These are phyloP conservation scores for Thymelicus sylvestris DNA, from an alignment of 2,888 invertebrate species.

Conservation along the genomic window DNA sequence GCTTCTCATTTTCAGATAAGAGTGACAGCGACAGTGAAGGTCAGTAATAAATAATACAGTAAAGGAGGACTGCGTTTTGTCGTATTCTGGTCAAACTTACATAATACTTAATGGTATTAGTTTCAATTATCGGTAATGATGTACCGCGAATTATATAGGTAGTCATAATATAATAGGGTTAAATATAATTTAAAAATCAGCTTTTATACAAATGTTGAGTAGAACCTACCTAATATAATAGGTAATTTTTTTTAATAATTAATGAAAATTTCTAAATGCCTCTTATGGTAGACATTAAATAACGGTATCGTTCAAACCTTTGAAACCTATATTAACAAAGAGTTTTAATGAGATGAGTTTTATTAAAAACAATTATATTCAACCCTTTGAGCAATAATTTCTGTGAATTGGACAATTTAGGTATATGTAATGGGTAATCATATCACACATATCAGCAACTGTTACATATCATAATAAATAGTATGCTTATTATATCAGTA, in stretches of 20 bases:
- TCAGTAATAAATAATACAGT: slow-evolving; percentile 83
- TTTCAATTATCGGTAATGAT: slow-evolving; percentile 65
- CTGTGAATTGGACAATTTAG: slow-evolving; percentile 17
- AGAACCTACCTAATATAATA: too few relatives aligned
- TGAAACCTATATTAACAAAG: background rate
- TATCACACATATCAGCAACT: slow-evolving; percentile 18
- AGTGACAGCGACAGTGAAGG: slow-evolving; percentile 98
- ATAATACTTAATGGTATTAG: slow-evolving; percentile 74
- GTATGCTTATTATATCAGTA: background rate
- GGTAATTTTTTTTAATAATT: too few relatives aligned
- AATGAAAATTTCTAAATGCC: too few relatives aligned
- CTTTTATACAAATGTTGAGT: background rate
- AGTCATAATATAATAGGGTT: slow-evolving; percentile 43
- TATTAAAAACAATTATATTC: slow-evolving; percentile 1
- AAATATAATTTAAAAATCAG: slow-evolving; percentile 16
- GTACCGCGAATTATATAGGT: slow-evolving; percentile 52
- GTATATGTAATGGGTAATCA: slow-evolving; percentile 9
- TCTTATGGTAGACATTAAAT: too few relatives aligned
- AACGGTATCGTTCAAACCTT: too few relatives aligned
- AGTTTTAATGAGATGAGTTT: background rate
- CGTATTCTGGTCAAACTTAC: slow-evolving; percentile 84
- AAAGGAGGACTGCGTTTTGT: slow-evolving; percentile 68
- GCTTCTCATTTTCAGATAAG: slow-evolving; percentile 87
- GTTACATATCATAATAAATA: slow-evolving; percentile 10
- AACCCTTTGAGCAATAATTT: slow-evolving; percentile 16